These are phyloP conservation scores for Rhagophthalmus giganteus DNA, from an alignment of 2,888 invertebrate genomes.

Conservation along the genomic window DNA sequence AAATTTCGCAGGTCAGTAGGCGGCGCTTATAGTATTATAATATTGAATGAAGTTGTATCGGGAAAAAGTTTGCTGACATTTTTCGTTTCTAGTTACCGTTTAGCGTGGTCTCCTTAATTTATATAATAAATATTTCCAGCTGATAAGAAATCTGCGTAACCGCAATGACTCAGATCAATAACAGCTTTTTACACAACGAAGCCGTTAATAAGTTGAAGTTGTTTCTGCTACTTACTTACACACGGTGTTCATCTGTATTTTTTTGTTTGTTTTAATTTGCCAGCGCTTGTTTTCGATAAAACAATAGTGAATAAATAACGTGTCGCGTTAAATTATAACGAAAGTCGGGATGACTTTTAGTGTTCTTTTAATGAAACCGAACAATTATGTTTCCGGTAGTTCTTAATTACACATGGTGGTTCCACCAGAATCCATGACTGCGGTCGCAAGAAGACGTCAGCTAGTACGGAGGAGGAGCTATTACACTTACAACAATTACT, in stretches of 20 bases:
- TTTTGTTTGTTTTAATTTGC: too few species aligned
- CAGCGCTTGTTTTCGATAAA: not conserved
- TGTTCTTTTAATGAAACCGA: too few species aligned
- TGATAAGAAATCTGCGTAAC: conserved; percentile 32
- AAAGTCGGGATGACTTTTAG: too few species aligned
- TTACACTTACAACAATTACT: conserved; percentile 36
- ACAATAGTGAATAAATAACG: too few species aligned
- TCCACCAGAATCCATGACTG: conserved; percentile 32
- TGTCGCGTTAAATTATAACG: too few species aligned
- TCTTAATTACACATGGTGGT: conserved; percentile 16
- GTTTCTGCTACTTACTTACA: conserved; percentile 1
- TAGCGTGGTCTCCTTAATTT: conserved; percentile 23
- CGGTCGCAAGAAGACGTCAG: conserved; percentile 37
- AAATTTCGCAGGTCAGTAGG: too few species aligned
- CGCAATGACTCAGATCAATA: conserved; percentile 31
- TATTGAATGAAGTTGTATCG: too few species aligned
- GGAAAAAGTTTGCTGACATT: not conserved
- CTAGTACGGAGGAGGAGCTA: conserved; percentile 38
- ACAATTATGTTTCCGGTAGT: not conserved
- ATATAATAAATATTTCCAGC: conserved; percentile 28
- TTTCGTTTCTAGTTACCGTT: conserved; percentile 15
- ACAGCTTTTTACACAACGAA: conserved; percentile 16
- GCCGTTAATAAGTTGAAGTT: conserved; percentile 7
- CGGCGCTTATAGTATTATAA: too few species aligned
- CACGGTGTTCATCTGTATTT: too few species aligned